phyloP scores from a whole-genome alignment of 2,797 vertebrate species.

The Helicolenus hilgendorfi region DNA sequence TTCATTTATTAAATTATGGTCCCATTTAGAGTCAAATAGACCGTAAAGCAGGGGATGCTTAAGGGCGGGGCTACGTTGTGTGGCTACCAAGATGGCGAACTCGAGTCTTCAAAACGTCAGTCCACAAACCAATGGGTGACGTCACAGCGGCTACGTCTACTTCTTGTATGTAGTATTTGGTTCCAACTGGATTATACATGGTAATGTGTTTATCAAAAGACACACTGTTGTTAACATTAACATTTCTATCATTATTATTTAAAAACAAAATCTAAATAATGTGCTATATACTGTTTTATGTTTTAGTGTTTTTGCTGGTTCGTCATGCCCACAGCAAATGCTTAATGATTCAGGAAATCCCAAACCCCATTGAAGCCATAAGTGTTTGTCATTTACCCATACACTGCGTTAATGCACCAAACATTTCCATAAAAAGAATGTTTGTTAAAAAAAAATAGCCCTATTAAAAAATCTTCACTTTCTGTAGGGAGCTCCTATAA shows the following conservation, averaged over 20 bases:
- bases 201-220: not conserved
- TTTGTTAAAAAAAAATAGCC: constrained; percentile 1
- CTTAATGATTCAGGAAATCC: constrained; percentile 9
- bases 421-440: constrained; percentile 18
- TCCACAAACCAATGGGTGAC: no score
- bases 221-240: not conserved
- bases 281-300: not conserved
- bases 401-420: constrained; percentile 5
- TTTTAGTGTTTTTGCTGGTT: not conserved
- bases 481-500: not conserved
- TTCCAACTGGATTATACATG: not conserved
- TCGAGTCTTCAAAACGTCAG: no score
- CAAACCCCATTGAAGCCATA: not conserved
- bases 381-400: constrained; percentile 7
- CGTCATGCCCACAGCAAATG: not conserved
- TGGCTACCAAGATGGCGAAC: no score
- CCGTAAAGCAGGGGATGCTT: no score
- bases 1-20: no score
- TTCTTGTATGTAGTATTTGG: no score
- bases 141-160: no score
- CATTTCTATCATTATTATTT: not conserved
- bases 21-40: no score
- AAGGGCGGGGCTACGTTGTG: no score
- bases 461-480: not conserved
- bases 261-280: not conserved